Evolutionary conservation across 1,140 invertebrate genomes (phyloP).

Genomic region (Drosophila mauritiana): DNA sequence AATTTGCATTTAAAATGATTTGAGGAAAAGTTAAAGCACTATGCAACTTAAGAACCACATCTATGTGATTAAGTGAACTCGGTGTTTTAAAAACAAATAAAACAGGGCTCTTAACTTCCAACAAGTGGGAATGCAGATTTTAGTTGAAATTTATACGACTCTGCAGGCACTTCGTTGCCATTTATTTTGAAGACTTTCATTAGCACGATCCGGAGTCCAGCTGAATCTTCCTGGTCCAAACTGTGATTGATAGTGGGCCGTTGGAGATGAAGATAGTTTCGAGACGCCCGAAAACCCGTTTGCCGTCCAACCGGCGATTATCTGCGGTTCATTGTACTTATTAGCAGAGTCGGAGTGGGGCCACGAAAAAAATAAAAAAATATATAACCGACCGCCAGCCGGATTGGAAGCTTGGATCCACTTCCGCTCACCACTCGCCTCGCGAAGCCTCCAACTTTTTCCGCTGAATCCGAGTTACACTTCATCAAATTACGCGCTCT

Average conservation of each 20-base stretch:
- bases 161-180: too few relatives aligned
- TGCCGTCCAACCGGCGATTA: conserved; percentile 65
- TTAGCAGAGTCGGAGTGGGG: conserved; percentile 39
- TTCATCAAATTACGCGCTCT: conserved; percentile 35
- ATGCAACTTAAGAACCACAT: neutral
- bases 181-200: conserved; percentile 13
- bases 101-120: neutral
- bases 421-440: conserved; percentile 11
- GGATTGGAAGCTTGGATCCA: conserved; percentile 10
- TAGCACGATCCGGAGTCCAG: conserved; percentile 33
- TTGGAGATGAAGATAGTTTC: conserved; percentile 46
- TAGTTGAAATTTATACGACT: too few relatives aligned
- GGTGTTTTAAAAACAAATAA: neutral
- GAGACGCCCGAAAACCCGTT: conserved; percentile 63
- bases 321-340: conserved; percentile 77
- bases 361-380: conserved; percentile 41
- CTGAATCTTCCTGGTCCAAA: conserved; percentile 35
- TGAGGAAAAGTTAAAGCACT: neutral
- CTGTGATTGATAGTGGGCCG: conserved; percentile 64
- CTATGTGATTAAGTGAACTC: neutral
- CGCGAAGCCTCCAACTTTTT: neutral
- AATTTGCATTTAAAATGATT: neutral
- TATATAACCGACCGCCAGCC: conserved; percentile 10
- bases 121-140: neutral
- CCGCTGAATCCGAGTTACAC: conserved; percentile 21